Evolutionary conservation across 2,113 vertebrate genomes (phyloP).

Genomic region (Excalfactoria chinensis): DNA sequence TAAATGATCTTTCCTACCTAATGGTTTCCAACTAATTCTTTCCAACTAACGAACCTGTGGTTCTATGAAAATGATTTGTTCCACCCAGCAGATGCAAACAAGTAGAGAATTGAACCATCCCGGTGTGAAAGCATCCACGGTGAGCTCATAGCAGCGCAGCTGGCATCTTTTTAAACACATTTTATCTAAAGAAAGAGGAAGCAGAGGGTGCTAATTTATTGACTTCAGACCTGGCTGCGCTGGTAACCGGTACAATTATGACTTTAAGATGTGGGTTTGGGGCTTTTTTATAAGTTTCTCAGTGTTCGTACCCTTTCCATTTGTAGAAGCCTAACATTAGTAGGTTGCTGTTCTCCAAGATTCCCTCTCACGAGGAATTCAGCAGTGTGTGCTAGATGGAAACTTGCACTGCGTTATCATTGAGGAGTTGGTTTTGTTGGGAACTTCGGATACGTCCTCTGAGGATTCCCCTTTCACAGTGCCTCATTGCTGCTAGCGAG

Average conservation of each 20-base stretch:
- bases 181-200: not conserved
- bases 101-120: not conserved
- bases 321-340: not conserved
- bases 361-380: not conserved
- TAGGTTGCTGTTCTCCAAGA: not conserved
- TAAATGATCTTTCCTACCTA: no score
- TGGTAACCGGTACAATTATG: not conserved
- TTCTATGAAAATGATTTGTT: not conserved
- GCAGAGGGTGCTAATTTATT: not conserved
- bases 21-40: no score
- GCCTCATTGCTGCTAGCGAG: not conserved
- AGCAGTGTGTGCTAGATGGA: not conserved
- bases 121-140: not conserved
- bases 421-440: not conserved
- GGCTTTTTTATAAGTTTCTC: not conserved
- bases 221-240: not conserved
- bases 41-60: no score
- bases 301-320: not conserved
- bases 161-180: not conserved
- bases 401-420: rapidly evolving
- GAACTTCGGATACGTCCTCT: not conserved
- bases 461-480: not conserved
- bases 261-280: not conserved
- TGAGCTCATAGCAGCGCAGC: not conserved
- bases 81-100: not conserved